These are phyloP conservation scores for Tortricodes alternella DNA, from an alignment of 2,888 invertebrate genomes.

Conservation along the genomic window DNA sequence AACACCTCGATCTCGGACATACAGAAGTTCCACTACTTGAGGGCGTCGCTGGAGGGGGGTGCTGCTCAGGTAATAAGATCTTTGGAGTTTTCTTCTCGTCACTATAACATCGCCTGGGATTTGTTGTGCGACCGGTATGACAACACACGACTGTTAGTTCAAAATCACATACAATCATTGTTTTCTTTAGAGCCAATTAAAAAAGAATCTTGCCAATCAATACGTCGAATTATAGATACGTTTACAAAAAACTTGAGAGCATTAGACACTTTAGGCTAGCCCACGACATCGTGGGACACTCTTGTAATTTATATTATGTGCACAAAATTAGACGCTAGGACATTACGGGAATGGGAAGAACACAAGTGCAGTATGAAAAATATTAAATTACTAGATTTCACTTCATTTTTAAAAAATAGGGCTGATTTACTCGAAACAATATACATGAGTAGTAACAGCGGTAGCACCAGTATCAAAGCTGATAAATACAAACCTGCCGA, in stretches of 20 bases:
- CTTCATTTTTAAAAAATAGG: background rate
- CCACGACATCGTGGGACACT: constrained; percentile 1
- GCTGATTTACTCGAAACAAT: background rate
- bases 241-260: constrained; percentile 13
- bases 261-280: background rate
- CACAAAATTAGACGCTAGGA: constrained; percentile 9
- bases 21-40: constrained; percentile 32
- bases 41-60: constrained; percentile 25
- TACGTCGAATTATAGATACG: constrained; percentile 17
- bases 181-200: constrained; percentile 10
- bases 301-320: constrained; percentile 11
- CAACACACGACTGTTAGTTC: constrained; percentile 28
- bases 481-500: constrained; percentile 10
- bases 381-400: background rate
- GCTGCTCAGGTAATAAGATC: constrained; percentile 31
- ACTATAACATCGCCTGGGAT: constrained; percentile 32
- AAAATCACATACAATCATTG: constrained; percentile 30
- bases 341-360: constrained; percentile 10
- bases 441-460: background rate
- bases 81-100: constrained; percentile 29
- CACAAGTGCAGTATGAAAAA: background rate
- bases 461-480: background rate
- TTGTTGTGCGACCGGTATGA: constrained; percentile 29
- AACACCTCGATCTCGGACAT: constrained; percentile 11
- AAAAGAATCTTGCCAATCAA: constrained; percentile 7